Conservation (phyloP, 2,797 vertebrate genomes). For the Poeciliopsis paucimaculata region DNA sequence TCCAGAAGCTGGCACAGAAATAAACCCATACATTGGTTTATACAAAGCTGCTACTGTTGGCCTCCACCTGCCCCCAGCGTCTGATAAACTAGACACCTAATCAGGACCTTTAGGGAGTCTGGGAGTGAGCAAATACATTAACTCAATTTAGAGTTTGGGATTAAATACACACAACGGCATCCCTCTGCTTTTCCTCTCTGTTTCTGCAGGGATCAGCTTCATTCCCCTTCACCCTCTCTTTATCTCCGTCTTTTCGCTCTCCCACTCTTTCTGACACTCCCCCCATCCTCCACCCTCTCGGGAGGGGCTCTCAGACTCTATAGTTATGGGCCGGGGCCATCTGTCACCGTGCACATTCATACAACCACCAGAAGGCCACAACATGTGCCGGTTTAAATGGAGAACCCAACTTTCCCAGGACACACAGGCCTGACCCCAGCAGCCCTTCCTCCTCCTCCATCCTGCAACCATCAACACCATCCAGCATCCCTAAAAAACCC, state of each 20-base stretch:
- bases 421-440: conserved; percentile 81
- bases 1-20: conserved; percentile 36
- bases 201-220: conserved; percentile 71
- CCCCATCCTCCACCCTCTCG: conserved; percentile 31
- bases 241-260: conserved; percentile 4
- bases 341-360: conserved; percentile 80
- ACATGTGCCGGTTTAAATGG: conserved; percentile 86
- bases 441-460: conserved; percentile 37
- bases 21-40: conserved; percentile 18
- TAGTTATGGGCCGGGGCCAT: conserved; percentile 82
- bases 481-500: conserved; percentile 55
- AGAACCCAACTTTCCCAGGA: conserved; percentile 85
- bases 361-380: conserved; percentile 84
- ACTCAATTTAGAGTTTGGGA: conserved; percentile 71
- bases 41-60: conserved; percentile 58
- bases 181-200: conserved; percentile 44
- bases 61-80: conserved; percentile 28
- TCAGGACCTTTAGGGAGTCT: conserved; percentile 55
- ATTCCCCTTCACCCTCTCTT: conserved; percentile 11
- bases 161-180: conserved; percentile 40
- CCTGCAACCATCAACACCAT: conserved; percentile 49
- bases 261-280: not conserved
- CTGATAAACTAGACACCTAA: conserved; percentile 72
- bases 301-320: conserved; percentile 72
- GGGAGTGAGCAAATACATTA: conserved; percentile 67